These are phyloP conservation scores for Enteromius trimaculatus DNA, from an alignment of 2,797 vertebrate genomes.

Conservation along the genomic window DNA sequence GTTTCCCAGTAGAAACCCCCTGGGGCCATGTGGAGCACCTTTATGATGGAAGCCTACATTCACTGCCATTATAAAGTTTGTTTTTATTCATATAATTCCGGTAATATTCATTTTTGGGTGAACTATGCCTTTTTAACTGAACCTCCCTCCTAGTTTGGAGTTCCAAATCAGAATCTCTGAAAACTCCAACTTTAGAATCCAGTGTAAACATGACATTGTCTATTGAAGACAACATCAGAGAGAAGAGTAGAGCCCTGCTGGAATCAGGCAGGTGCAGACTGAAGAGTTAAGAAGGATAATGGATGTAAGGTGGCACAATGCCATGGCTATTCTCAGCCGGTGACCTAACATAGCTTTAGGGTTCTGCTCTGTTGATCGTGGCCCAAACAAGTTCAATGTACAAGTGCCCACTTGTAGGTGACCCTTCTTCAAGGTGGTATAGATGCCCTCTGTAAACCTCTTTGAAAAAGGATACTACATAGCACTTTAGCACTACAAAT, in stretches of 20 bases:
- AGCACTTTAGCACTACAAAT: background rate
- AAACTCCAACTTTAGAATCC: too few species aligned
- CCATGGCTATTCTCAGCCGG: constrained; percentile 39
- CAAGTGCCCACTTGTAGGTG: constrained; percentile 37
- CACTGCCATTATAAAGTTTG: too few species aligned
- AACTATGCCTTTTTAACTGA: too few species aligned
- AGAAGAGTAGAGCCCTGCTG: background rate
- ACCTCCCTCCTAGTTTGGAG: too few species aligned
- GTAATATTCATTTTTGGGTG: too few species aligned
- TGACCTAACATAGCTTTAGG: constrained; percentile 25
- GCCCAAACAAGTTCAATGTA: constrained; percentile 38
- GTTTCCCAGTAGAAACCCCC: too few species aligned
- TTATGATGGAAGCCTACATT: too few species aligned
- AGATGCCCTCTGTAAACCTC: background rate
- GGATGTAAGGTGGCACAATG: constrained; percentile 32
- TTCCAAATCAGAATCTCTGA: too few species aligned
- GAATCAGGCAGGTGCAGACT: constrained; percentile 14
- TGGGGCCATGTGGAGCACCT: too few species aligned
- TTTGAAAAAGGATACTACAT: constrained; percentile 7
- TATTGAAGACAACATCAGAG: background rate
- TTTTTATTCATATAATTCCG: too few species aligned
- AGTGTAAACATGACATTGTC: background rate
- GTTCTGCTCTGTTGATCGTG: constrained; percentile 34
- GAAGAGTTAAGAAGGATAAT: constrained; percentile 4
- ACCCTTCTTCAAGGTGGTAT: constrained; percentile 20